phyloP scores from a whole-genome alignment of 1,140 invertebrate species.

The Scaptomyza graminum region DNA sequence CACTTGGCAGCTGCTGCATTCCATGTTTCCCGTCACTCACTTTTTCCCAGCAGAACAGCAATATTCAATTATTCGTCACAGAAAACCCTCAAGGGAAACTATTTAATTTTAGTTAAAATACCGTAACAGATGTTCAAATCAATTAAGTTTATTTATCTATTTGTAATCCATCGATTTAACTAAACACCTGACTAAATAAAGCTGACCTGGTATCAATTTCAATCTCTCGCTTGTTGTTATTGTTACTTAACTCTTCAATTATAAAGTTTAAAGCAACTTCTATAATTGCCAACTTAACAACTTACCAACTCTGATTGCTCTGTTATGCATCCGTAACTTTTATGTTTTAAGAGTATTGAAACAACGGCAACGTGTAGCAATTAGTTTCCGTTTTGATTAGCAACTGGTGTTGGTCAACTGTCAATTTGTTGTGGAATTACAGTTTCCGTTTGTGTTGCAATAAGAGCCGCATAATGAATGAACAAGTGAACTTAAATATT shows the following conservation, averaged over 20 bases:
- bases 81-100: background rate
- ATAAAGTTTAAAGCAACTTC: too few species aligned
- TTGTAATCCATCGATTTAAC: background rate
- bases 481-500: background rate
- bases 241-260: too few species aligned
- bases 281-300: too few species aligned
- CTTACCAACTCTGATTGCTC: too few species aligned
- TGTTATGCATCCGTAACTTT: too few species aligned
- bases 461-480: background rate
- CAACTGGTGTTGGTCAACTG: background rate
- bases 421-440: constrained; percentile 1
- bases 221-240: too few species aligned
- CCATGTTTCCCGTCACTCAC: background rate
- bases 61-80: too few species aligned
- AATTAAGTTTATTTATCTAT: constrained; percentile 1
- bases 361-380: too few species aligned
- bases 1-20: constrained; percentile 44
- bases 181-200: too few species aligned
- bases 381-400: background rate
- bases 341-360: background rate
- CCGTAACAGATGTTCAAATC: background rate
- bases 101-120: constrained; percentile 1
- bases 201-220: background rate
- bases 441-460: constrained; percentile 1
- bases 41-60: too few species aligned